These are phyloP conservation scores for Apoda limacodes DNA, from an alignment of 2,888 invertebrate genomes.

Conservation along the genomic window DNA sequence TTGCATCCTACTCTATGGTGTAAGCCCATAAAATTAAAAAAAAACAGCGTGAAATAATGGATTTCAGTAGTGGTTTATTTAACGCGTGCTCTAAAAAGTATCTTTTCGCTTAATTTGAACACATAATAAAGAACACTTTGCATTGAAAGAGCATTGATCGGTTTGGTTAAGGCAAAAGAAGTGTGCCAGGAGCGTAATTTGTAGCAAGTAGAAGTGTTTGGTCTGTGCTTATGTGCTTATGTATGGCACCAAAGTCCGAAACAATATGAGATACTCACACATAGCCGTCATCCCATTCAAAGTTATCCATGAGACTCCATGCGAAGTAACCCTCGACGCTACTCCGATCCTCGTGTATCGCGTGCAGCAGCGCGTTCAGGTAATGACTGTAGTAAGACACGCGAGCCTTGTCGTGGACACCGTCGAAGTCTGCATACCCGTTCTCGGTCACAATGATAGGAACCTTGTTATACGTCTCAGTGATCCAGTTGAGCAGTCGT, in stretches of 20 bases:
- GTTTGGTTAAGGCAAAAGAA: too few relatives aligned
- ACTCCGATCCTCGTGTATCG: constrained; percentile 70
- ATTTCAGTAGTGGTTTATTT: too few relatives aligned
- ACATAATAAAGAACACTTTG: too few relatives aligned
- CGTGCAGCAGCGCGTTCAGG: constrained; percentile 54
- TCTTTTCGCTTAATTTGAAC: too few relatives aligned
- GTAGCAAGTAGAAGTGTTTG: constrained; percentile 1
- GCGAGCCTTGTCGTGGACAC: constrained; percentile 61
- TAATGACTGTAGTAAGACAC: constrained; percentile 71
- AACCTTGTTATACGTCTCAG: constrained; percentile 59
- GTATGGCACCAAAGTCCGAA: too few relatives aligned
- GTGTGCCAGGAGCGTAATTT: too few relatives aligned
- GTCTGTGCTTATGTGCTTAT: too few relatives aligned
- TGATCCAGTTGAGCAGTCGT: constrained; percentile 64
- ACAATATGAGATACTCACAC: constrained; percentile 73
- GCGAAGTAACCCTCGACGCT: constrained; percentile 79
- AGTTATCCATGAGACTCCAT: constrained; percentile 88
- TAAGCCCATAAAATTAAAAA: too few relatives aligned
- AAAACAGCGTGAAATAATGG: too few relatives aligned
- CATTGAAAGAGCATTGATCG: too few relatives aligned
- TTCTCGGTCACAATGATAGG: constrained; percentile 69
- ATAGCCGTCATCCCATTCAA: constrained; percentile 85
- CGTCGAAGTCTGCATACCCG: constrained; percentile 64
- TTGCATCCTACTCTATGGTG: too few relatives aligned
- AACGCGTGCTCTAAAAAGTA: too few relatives aligned